Evolutionary conservation across 2,888 invertebrate genomes (phyloP).

Genomic region (Heliconius ethilla): DNA sequence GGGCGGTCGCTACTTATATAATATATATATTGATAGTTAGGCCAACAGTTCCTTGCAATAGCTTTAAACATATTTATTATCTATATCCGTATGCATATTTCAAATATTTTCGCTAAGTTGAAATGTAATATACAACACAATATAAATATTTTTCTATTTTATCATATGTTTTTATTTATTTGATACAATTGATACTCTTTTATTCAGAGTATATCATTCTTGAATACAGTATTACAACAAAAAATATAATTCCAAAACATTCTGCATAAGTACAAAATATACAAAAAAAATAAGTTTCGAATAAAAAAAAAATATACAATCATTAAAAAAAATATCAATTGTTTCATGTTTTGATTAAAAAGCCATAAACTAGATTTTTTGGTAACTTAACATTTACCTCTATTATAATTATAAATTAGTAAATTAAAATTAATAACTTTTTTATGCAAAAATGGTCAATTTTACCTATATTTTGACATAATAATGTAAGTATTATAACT

Average conservation of each 20-base stretch:
- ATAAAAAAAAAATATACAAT: not conserved
- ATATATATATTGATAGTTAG: constrained; percentile 1
- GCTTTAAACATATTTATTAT: not conserved
- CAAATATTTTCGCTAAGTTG: constrained; percentile 3
- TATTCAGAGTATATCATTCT: constrained; percentile 1
- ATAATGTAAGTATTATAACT: not conserved
- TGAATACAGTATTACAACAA: not conserved
- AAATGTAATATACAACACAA: not conserved
- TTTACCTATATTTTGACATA: not conserved
- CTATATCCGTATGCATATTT: constrained; percentile 1
- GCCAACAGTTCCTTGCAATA: constrained; percentile 16
- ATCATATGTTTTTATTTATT: not conserved
- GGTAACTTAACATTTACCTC: constrained; percentile 18
- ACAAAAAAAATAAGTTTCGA: not conserved
- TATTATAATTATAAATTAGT: not conserved
- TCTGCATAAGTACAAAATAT: constrained; percentile 6
- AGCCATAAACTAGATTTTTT: constrained; percentile 15
- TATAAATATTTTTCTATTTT: not conserved
- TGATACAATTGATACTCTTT: not conserved
- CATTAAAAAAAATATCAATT: not conserved
- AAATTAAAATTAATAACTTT: not conserved
- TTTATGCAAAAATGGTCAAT: not conserved
- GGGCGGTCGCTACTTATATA: not conserved
- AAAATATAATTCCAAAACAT: not conserved
- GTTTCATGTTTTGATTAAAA: not conserved